These are phyloP conservation scores for Falco novaeseelandiae DNA, from an alignment of 2,797 vertebrate species.

Conservation along the genomic window DNA sequence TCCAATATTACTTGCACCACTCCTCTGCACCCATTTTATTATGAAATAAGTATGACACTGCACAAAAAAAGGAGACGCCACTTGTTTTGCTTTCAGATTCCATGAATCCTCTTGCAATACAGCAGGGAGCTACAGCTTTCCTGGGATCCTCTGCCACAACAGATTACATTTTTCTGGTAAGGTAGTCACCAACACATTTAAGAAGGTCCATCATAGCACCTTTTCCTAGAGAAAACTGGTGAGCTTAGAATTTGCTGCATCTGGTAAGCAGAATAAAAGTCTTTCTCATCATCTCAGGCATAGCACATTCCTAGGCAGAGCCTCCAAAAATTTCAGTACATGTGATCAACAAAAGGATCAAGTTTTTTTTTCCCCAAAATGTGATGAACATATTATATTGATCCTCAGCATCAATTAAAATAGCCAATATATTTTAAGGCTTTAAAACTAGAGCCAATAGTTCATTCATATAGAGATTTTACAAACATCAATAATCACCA, in stretches of 20 bases:
- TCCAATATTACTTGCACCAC: neutral
- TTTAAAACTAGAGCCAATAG: neutral
- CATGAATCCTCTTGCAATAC: neutral
- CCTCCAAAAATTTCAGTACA: neutral
- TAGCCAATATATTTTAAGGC: neutral
- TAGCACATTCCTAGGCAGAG: neutral
- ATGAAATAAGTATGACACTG: neutral
- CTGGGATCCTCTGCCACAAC: neutral
- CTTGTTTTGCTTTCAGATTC: neutral
- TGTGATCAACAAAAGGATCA: neutral
- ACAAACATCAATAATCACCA: neutral
- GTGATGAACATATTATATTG: neutral
- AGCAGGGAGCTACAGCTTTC: neutral
- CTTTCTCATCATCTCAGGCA: neutral
- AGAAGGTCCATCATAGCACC: neutral
- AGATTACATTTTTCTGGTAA: neutral
- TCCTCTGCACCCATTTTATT: neutral
- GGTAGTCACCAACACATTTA: neutral
- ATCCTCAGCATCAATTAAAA: neutral
- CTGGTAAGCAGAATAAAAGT: neutral
- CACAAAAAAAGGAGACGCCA: neutral
- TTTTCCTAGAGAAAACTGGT: neutral
- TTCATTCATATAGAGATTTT: neutral
- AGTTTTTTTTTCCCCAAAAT: rapidly evolving
- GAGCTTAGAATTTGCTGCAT: neutral